These are phyloP conservation scores for Melitaea cinxia DNA, from an alignment of 1,140 invertebrate species.

Conservation along the genomic window DNA sequence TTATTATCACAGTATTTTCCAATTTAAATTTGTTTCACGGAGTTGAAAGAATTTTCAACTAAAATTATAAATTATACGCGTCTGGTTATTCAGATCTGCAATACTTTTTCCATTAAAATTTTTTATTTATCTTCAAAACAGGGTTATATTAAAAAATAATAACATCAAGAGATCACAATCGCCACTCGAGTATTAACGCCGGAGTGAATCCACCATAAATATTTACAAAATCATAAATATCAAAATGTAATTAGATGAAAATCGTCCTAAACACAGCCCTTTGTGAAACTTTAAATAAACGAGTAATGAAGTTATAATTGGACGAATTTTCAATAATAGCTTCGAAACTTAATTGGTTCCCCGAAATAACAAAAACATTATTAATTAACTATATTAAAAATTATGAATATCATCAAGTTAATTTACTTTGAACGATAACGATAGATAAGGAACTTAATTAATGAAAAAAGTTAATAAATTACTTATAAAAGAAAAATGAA, in stretches of 20 bases:
- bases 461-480: no score
- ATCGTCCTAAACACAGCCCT: neutral
- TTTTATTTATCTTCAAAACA: neutral
- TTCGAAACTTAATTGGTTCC: no score
- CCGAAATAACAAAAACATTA: neutral
- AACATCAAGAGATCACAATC: neutral
- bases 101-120: neutral
- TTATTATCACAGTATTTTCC: no score
- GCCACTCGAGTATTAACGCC: neutral
- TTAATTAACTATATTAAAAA: neutral
- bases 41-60: no score
- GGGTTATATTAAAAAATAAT: neutral
- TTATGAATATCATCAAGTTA: neutral
- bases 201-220: neutral
- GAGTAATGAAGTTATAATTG: neutral
- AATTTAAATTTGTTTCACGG: no score
- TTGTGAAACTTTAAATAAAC: neutral
- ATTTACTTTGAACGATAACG: no score
- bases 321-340: neutral
- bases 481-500: no score
- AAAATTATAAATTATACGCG: neutral
- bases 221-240: constrained; percentile 3
- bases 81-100: neutral
- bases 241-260: constrained; percentile 1
- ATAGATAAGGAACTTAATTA: no score